These are phyloP conservation scores for Anoplopoma fimbria DNA, from an alignment of 2,113 vertebrate genomes.

Conservation along the genomic window DNA sequence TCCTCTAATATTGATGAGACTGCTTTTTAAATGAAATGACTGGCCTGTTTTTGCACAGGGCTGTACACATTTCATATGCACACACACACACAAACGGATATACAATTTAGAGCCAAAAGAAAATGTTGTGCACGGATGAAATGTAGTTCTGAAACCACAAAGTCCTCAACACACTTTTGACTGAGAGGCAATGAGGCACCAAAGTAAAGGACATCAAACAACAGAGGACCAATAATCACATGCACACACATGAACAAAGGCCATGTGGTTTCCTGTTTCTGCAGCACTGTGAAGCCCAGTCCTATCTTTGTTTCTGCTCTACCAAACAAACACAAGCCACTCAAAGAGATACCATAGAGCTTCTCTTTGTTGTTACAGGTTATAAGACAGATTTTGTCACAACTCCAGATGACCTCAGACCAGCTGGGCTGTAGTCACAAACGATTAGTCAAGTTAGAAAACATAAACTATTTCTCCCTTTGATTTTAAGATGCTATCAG, in stretches of 20 bases:
- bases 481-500: not conserved
- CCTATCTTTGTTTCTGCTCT: not conserved
- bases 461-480: not conserved
- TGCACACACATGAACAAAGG: constrained; percentile 43
- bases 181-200: constrained; percentile 16
- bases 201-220: constrained; percentile 64
- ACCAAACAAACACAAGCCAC: constrained; percentile 29
- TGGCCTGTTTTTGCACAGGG: constrained; percentile 52
- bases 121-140: constrained; percentile 6
- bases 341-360: not conserved
- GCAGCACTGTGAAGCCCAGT: constrained; percentile 31
- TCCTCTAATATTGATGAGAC: constrained; percentile 76
- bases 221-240: constrained; percentile 32
- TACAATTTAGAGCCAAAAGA: too few relatives aligned
- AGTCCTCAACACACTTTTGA: constrained; percentile 12
- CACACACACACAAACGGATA: too few relatives aligned
- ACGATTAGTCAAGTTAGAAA: constrained; percentile 1
- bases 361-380: constrained; percentile 1
- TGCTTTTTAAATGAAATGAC: constrained; percentile 65
- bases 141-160: constrained; percentile 13
- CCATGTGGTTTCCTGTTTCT: constrained; percentile 75
- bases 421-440: constrained; percentile 12
- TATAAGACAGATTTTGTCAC: constrained; percentile 4
- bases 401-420: not conserved
- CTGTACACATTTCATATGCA: not conserved